phyloP scores from a whole-genome alignment of 2,113 vertebrate species.

The Caloenas nicobarica region DNA sequence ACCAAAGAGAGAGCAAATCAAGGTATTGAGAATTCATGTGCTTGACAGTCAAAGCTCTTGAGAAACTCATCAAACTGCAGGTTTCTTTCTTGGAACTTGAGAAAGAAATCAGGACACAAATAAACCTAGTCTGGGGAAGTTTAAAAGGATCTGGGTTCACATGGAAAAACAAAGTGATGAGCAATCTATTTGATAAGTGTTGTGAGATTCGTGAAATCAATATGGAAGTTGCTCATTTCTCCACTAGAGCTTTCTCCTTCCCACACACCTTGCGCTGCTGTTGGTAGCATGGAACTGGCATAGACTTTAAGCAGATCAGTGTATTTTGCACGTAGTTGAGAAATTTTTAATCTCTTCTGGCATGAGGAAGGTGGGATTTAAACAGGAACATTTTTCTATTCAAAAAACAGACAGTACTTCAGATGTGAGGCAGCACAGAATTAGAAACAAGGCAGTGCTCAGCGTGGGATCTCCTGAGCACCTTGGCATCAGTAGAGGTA shows the following conservation, averaged over 20 bases:
- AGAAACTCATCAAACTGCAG: neutral
- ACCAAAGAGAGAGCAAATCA: neutral
- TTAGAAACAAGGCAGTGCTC: neutral
- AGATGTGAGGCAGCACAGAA: neutral
- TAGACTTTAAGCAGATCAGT: neutral
- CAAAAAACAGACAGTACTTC: neutral
- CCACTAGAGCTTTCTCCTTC: neutral
- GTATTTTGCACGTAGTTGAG: neutral
- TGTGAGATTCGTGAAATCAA: neutral
- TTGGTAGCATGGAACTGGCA: neutral
- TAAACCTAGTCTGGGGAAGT: neutral
- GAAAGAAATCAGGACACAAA: neutral
- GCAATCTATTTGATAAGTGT: neutral
- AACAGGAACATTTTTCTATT: neutral
- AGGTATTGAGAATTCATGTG: neutral
- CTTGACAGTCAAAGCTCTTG: neutral
- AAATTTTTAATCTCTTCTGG: neutral
- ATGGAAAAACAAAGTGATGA: neutral
- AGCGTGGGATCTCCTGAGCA: accelerated
- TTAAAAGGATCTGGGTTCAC: neutral
- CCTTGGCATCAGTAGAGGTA: neutral
- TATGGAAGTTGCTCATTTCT: neutral
- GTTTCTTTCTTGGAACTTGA: neutral
- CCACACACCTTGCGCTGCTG: neutral
- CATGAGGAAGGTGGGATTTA: neutral